A percentile compares a stretch with the other conserved stretches of the same genome.
phyloP scores from a whole-genome alignment of 2,113 vertebrate species.

The Petromus typicus region DNA sequence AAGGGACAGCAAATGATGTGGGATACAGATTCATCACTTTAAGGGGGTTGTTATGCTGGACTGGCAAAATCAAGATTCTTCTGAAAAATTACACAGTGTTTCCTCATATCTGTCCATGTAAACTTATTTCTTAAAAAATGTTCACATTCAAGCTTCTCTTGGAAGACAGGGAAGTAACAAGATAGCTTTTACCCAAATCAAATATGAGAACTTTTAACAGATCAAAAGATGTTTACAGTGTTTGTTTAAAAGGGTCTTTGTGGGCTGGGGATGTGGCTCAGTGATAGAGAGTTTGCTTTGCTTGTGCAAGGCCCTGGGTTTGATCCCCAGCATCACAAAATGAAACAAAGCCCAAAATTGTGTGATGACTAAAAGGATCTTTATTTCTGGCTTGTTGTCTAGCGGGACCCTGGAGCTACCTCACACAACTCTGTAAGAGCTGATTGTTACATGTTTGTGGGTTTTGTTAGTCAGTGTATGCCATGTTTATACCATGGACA shows the following conservation, averaged over 20 bases:
- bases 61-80: slow-evolving; percentile 41
- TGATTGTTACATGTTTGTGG: not conserved
- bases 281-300: not conserved
- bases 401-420: not conserved
- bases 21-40: slow-evolving; percentile 40
- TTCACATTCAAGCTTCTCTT: not conserved
- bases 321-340: not conserved
- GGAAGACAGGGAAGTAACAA: not conserved
- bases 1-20: slow-evolving; percentile 38
- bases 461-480: slow-evolving; percentile 12
- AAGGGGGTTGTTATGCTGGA: not conserved
- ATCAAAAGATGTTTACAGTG: not conserved
- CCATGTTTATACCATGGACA: not conserved
- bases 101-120: not conserved
- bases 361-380: not conserved
- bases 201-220: slow-evolving; percentile 31
- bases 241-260: slow-evolving; percentile 39
- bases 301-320: not conserved
- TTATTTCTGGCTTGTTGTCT: not conserved
- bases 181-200: slow-evolving; percentile 1
- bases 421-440: not conserved
- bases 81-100: slow-evolving; percentile 11
- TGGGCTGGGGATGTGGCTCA: not conserved
- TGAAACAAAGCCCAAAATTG: not conserved
- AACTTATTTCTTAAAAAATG: slow-evolving; percentile 40